phyloP scores from a whole-genome alignment of 1,140 invertebrate species.

The Orussus abietinus region DNA sequence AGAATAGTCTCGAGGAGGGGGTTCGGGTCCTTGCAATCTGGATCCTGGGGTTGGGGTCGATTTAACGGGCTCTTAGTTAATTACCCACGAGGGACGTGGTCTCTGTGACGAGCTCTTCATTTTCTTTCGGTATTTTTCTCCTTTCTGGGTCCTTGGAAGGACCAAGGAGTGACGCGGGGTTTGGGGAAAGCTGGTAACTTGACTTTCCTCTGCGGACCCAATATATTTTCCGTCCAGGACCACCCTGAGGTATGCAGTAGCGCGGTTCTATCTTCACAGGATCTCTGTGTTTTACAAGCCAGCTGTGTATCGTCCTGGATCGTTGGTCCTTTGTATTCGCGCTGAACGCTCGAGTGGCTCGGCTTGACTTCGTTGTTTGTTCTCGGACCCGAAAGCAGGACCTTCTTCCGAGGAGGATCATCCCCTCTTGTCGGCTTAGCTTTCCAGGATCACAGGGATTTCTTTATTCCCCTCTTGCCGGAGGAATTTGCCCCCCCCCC shows the following conservation, averaged over 20 bases:
- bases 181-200: background rate
- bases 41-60: no score
- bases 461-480: constrained; percentile 28
- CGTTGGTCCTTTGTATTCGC: constrained; percentile 42
- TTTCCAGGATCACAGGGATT: constrained; percentile 39
- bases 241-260: constrained; percentile 14
- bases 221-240: constrained; percentile 2
- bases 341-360: constrained; percentile 27
- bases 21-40: no score
- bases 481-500: no score
- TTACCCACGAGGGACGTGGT: no score
- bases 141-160: no score
- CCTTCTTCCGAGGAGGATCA: constrained; percentile 18
- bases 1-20: no score
- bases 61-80: no score
- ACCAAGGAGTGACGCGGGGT: no score
- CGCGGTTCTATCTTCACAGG: constrained; percentile 43
- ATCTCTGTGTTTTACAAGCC: constrained; percentile 52
- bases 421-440: constrained; percentile 37
- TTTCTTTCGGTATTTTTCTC: no score
- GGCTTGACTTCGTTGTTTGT: constrained; percentile 41
- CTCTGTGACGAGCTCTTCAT: no score
- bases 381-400: constrained; percentile 25
- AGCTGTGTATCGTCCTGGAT: constrained; percentile 46
- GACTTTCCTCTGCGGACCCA: background rate